Percentiles rank a stretch among this genome's conserved stretches.
phyloP scores from a whole-genome alignment of 2,797 vertebrate species.

The Dromococcyx pavoninus region DNA sequence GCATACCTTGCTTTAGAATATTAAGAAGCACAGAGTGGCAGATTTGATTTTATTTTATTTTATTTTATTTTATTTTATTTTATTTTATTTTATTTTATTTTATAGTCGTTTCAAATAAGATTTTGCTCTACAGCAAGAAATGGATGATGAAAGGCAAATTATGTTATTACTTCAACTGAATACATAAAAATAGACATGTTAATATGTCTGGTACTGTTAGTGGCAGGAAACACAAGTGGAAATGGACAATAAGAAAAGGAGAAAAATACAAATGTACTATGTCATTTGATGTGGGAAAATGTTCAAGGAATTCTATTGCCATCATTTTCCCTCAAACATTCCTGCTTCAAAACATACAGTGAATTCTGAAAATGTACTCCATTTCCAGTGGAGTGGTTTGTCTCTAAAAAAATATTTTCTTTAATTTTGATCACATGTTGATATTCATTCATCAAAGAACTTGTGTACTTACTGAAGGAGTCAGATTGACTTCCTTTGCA shows the following conservation, averaged over 20 bases:
- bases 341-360: not conserved
- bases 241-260: not conserved
- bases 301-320: not conserved
- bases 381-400: not conserved
- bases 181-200: not conserved
- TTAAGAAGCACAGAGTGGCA: not conserved
- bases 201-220: not conserved
- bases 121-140: not conserved
- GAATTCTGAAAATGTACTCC: not conserved
- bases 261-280: not conserved
- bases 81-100: not conserved
- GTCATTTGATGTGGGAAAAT: not conserved
- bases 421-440: not conserved
- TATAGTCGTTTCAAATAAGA: not conserved
- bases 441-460: not conserved
- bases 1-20: not conserved
- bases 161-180: not conserved
- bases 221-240: not conserved
- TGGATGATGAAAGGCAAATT: not conserved
- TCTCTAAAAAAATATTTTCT: not conserved
- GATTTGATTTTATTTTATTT: not conserved
- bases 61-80: not conserved
- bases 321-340: not conserved
- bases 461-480: not conserved
- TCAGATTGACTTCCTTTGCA: not conserved